Percentiles rank a stretch among this genome's conserved stretches.
These are phyloP conservation scores for Scaptomyza flava DNA, from an alignment of 2,888 invertebrate species.

Conservation along the genomic window DNA sequence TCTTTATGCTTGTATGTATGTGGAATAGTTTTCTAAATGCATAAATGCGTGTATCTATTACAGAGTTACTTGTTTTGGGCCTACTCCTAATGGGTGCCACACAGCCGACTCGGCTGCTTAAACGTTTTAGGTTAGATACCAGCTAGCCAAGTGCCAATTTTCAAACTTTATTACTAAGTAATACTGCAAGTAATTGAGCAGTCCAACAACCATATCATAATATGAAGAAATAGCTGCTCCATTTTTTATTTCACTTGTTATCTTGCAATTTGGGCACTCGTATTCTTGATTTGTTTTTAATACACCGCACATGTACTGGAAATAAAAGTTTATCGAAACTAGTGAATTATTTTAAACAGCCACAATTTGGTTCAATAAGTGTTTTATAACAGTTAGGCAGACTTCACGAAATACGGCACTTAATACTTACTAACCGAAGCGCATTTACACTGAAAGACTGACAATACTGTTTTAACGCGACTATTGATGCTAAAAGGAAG, in stretches of 20 bases:
- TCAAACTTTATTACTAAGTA: constrained; percentile 21
- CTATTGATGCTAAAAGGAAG: too few relatives aligned
- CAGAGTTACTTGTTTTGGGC: constrained; percentile 81
- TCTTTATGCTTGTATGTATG: background rate
- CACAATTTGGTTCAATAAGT: background rate
- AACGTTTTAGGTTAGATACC: constrained; percentile 76
- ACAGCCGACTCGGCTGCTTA: constrained; percentile 76
- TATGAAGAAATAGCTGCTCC: constrained; percentile 22
- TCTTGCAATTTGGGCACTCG: constrained; percentile 27
- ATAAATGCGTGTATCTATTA: constrained; percentile 42
- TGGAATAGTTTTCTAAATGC: constrained; percentile 25
- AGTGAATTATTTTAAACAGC: background rate
- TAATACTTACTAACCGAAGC: too few relatives aligned
- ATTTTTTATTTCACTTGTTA: constrained; percentile 13
- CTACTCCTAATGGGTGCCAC: constrained; percentile 82
- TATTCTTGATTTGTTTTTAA: constrained; percentile 1
- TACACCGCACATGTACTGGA: constrained; percentile 21
- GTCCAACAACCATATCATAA: constrained; percentile 31
- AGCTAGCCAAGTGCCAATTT: constrained; percentile 8
- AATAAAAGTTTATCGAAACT: constrained; percentile 30
- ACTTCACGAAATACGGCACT: too few relatives aligned
- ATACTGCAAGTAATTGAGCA: constrained; percentile 22
- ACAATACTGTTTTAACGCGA: too few relatives aligned
- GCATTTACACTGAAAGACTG: too few relatives aligned
- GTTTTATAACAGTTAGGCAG: too few relatives aligned